Conservation (phyloP, 2,113 vertebrate species). For the Spizaetus ornatus region DNA sequence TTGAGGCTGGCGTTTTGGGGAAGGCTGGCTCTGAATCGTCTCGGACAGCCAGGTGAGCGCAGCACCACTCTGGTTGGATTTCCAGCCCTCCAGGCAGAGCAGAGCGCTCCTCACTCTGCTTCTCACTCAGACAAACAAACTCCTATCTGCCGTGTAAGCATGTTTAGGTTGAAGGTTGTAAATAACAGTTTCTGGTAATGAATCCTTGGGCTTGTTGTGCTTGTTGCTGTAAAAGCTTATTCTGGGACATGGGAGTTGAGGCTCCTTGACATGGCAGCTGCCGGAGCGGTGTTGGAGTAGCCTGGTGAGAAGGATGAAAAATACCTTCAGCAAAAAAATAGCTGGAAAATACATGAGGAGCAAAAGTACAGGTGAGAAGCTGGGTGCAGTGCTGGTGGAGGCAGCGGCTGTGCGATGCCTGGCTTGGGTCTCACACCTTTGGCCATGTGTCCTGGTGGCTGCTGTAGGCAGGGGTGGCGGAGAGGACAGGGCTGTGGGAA, state of each 20-base stretch:
- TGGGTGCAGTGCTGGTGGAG: fast-evolving
- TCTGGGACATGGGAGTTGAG: neutral
- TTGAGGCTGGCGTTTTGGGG: neutral
- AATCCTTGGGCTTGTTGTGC: neutral
- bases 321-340: neutral
- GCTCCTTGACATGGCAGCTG: neutral
- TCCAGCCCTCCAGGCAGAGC: neutral
- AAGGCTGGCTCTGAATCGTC: neutral
- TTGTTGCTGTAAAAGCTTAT: neutral
- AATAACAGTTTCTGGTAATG: neutral
- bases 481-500: neutral
- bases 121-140: neutral
- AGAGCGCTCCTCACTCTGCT: neutral
- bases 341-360: neutral
- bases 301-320: neutral
- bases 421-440: fast-evolving
- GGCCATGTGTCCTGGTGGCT: too few relatives aligned
- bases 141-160: neutral
- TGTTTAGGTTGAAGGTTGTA: neutral
- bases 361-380: neutral
- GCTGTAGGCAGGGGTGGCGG: neutral
- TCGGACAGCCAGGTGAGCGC: neutral
- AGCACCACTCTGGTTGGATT: neutral
- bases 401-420: neutral
- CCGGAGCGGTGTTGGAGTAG: neutral